A percentile compares a stretch with the other conserved stretches of the same genome.
Conservation (phyloP, 2,888 invertebrate species). For the Eueremaeus valkanovi region DNA sequence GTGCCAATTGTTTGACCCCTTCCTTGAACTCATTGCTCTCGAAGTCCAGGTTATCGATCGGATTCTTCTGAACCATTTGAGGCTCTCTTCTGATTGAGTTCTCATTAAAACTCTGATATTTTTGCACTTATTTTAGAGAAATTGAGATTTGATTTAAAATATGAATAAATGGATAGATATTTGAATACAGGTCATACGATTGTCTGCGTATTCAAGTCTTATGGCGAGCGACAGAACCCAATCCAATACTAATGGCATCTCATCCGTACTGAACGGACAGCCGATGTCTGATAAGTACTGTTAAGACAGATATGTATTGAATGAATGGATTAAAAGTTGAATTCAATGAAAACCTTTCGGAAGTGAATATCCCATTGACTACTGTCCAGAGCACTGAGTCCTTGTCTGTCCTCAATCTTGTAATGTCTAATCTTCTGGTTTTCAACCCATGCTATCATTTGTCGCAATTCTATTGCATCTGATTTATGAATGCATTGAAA, state of each 20-base stretch:
- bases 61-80: slow-evolving; percentile 71
- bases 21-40: slow-evolving; percentile 64
- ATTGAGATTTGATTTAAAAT: slow-evolving; percentile 25
- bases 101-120: slow-evolving; percentile 65
- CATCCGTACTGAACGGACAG: slow-evolving; percentile 62
- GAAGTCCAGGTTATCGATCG: slow-evolving; percentile 81
- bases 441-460: slow-evolving; percentile 82
- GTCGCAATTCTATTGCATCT: slow-evolving; percentile 77
- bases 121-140: slow-evolving; percentile 54
- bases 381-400: slow-evolving; percentile 65
- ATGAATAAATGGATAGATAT: neutral
- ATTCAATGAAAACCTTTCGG: slow-evolving; percentile 50
- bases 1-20: slow-evolving; percentile 74
- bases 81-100: slow-evolving; percentile 58
- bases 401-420: slow-evolving; percentile 72
- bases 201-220: slow-evolving; percentile 74
- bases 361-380: slow-evolving; percentile 68
- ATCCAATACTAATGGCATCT: slow-evolving; percentile 67
- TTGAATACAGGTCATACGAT: slow-evolving; percentile 51
- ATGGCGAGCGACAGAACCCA: slow-evolving; percentile 82
- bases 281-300: slow-evolving; percentile 70
- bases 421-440: slow-evolving; percentile 87
- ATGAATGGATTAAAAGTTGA: slow-evolving; percentile 44
- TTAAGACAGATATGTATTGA: slow-evolving; percentile 41
- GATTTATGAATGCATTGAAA: slow-evolving; percentile 40